phyloP scores from a whole-genome alignment of 37 sponge, comb jelly and placozoan genomes.

The Hexactinellida sp. region DNA sequence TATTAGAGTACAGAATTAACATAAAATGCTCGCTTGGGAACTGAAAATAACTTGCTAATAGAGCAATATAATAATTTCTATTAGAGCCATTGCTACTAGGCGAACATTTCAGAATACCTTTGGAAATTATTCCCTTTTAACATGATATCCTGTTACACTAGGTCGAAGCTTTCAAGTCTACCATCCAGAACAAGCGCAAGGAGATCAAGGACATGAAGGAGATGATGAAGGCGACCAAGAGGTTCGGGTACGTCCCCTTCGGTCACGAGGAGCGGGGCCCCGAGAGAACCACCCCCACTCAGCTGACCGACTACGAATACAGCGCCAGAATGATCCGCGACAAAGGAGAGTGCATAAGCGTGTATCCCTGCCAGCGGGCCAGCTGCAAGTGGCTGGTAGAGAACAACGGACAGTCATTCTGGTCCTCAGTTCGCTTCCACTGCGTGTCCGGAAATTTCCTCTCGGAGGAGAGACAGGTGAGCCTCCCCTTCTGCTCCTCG shows the following conservation, averaged over 20 bases:
- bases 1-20: too few relatives aligned
- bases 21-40: too few relatives aligned
- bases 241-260: not conserved
- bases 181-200: not conserved
- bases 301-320: too few relatives aligned
- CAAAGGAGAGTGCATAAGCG: not conserved
- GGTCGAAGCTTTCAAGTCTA: not conserved
- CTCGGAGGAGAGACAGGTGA: not conserved
- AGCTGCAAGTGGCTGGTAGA: not conserved
- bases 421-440: not conserved
- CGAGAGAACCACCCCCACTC: not conserved
- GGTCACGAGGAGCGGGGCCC: not conserved
- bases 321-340: not conserved
- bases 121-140: too few relatives aligned
- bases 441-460: conserved; percentile 3
- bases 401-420: not conserved
- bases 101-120: too few relatives aligned
- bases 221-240: not conserved
- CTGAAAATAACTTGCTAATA: too few relatives aligned
- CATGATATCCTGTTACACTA: too few relatives aligned
- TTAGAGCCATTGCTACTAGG: too few relatives aligned
- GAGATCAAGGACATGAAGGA: not conserved
- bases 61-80: too few relatives aligned
- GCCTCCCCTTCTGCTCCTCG: not conserved
- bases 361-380: not conserved